phyloP scores from a whole-genome alignment of 2,888 invertebrate genomes.

The Euplagia quadripunctaria region DNA sequence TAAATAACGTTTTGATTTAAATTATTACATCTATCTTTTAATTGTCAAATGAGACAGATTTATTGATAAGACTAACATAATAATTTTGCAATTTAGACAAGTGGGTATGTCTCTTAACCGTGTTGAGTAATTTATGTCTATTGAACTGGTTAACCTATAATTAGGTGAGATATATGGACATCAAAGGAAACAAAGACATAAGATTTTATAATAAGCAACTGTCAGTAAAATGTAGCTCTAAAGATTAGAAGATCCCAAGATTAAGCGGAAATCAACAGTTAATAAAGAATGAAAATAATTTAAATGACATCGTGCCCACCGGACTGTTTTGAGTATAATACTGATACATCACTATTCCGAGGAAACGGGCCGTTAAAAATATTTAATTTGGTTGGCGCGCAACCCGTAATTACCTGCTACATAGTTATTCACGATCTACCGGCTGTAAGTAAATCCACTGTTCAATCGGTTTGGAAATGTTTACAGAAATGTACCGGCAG shows the following conservation, averaged over 20 bases:
- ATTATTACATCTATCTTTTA: constrained; percentile 34
- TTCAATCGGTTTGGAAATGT: constrained; percentile 59
- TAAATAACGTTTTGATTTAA: constrained; percentile 32
- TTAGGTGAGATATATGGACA: constrained; percentile 34
- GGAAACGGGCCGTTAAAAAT: constrained; percentile 76
- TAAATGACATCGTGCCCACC: constrained; percentile 3
- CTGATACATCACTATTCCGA: constrained; percentile 68
- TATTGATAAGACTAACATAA: constrained; percentile 34
- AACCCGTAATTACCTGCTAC: constrained; percentile 76
- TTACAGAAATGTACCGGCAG: constrained; percentile 47
- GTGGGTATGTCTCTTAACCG: constrained; percentile 42
- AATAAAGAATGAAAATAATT: constrained; percentile 3
- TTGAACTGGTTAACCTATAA: constrained; percentile 40
- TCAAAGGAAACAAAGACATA: constrained; percentile 22
- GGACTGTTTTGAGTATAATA: constrained; percentile 32
- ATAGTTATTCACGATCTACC: constrained; percentile 71
- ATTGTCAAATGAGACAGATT: constrained; percentile 44
- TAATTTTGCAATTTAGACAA: constrained; percentile 46
- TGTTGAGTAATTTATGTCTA: constrained; percentile 43
- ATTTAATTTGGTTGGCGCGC: constrained; percentile 78
- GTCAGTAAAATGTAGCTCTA: constrained; percentile 23
- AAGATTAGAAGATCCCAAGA: background rate
- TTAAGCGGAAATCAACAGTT: constrained; percentile 9
- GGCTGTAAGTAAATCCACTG: constrained; percentile 66
- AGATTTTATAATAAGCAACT: background rate